Evolutionary conservation across 1,140 invertebrate genomes (phyloP).

Genomic region (Lutraria rhynchaena): DNA sequence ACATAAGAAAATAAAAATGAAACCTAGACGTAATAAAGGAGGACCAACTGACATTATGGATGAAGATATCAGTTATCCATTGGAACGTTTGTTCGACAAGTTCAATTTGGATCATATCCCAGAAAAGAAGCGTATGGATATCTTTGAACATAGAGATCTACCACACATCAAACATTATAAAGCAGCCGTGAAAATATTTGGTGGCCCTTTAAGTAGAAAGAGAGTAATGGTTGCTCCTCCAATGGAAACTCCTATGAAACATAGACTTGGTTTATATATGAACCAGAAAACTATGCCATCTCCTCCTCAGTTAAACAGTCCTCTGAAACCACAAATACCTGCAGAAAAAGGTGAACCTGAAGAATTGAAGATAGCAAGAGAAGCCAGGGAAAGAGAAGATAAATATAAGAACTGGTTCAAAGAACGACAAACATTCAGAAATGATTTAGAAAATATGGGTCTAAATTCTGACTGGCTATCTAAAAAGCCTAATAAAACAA

Average conservation of each 20-base stretch:
- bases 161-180: slow-evolving; percentile 78
- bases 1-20: no score
- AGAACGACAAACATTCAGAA: slow-evolving; percentile 75
- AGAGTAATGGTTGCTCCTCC: slow-evolving; percentile 74
- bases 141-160: slow-evolving; percentile 74
- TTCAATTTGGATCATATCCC: slow-evolving; percentile 79
- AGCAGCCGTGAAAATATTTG: slow-evolving; percentile 79
- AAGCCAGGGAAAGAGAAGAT: slow-evolving; percentile 66
- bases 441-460: slow-evolving; percentile 76
- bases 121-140: slow-evolving; percentile 71
- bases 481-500: slow-evolving; percentile 77
- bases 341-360: slow-evolving; percentile 52
- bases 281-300: slow-evolving; percentile 58
- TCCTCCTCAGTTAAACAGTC: slow-evolving; percentile 61
- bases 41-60: slow-evolving; percentile 62
- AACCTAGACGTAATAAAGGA: slow-evolving; percentile 43
- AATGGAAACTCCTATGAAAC: slow-evolving; percentile 77
- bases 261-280: slow-evolving; percentile 70
- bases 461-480: slow-evolving; percentile 74
- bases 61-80: slow-evolving; percentile 73
- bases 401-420: slow-evolving; percentile 76
- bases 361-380: slow-evolving; percentile 61
- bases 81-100: slow-evolving; percentile 78
- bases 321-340: slow-evolving; percentile 59
- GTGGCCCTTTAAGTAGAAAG: slow-evolving; percentile 75